Evolutionary conservation across 2,888 invertebrate species (phyloP).

Genomic region (Sepiola atlantica): DNA sequence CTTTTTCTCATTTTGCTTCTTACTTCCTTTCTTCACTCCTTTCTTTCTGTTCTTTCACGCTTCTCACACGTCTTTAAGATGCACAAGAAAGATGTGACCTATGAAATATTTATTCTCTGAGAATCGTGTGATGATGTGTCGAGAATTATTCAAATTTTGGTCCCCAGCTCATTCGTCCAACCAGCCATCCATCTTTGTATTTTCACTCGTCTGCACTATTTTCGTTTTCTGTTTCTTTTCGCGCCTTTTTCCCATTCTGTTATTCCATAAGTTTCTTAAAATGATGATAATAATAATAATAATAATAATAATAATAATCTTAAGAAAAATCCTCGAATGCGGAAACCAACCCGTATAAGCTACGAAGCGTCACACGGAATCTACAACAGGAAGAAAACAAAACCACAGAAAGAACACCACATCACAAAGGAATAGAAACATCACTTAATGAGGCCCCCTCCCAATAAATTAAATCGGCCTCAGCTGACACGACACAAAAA

Average conservation of each 20-base stretch:
- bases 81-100: neutral
- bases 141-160: neutral
- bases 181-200: neutral
- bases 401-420: too few species aligned
- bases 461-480: too few species aligned
- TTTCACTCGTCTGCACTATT: neutral
- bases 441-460: too few species aligned
- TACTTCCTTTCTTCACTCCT: neutral
- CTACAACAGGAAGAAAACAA: too few species aligned
- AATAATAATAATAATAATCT: neutral
- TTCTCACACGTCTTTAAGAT: neutral
- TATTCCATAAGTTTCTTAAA: neutral
- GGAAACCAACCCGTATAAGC: too few species aligned
- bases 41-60: neutral
- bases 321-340: too few species aligned
- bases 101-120: neutral
- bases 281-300: neutral
- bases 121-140: neutral
- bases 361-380: too few species aligned
- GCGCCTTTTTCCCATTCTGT: neutral
- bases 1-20: too few species aligned
- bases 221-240: neutral
- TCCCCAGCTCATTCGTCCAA: neutral
- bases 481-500: too few species aligned
- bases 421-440: too few species aligned